A percentile compares a stretch with the other conserved stretches of the same genome.
Evolutionary conservation across 1,140 invertebrate species (phyloP).

Genomic region (Portunus trituberculatus): DNA sequence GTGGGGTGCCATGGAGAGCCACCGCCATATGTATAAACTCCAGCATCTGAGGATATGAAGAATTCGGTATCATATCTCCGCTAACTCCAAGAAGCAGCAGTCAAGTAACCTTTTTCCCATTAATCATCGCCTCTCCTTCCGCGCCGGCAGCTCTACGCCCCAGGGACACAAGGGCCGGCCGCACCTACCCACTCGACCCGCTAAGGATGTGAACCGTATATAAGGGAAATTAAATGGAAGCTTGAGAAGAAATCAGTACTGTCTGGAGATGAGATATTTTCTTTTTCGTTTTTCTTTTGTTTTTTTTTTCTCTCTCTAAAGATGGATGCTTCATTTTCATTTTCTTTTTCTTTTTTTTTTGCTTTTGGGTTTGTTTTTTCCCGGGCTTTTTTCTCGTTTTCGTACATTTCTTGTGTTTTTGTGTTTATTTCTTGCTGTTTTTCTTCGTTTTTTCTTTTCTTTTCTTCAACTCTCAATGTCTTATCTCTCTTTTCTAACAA

Average conservation of each 20-base stretch:
- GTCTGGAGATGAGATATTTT: background rate
- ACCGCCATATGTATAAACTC: slow-evolving; percentile 63
- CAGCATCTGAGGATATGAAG: slow-evolving; percentile 68
- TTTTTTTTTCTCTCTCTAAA: background rate
- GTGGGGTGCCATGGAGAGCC: too few species aligned
- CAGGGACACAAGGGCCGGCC: slow-evolving; percentile 10
- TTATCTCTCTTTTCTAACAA: too few species aligned
- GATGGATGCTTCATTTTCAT: background rate
- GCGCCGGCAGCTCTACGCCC: slow-evolving; percentile 5
- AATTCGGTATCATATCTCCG: slow-evolving; percentile 67
- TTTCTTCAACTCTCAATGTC: too few species aligned
- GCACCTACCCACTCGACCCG: background rate
- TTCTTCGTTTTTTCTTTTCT: too few species aligned
- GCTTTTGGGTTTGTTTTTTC: background rate
- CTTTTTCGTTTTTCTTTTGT: background rate
- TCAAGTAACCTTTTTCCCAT: slow-evolving; percentile 57
- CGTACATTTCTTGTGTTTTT: too few species aligned
- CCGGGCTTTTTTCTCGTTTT: too few species aligned
- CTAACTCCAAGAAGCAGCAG: slow-evolving; percentile 61
- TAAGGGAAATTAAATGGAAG: slow-evolving; percentile 65
- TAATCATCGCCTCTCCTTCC: slow-evolving; percentile 58
- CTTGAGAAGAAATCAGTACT: slow-evolving; percentile 47
- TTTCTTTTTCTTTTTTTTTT: background rate
- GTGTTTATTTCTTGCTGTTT: background rate
- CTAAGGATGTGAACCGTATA: slow-evolving; percentile 44